A percentile compares a stretch with the other conserved stretches of the same genome.
Conservation (phyloP, 2,888 invertebrate genomes). For the Noctua comes region DNA sequence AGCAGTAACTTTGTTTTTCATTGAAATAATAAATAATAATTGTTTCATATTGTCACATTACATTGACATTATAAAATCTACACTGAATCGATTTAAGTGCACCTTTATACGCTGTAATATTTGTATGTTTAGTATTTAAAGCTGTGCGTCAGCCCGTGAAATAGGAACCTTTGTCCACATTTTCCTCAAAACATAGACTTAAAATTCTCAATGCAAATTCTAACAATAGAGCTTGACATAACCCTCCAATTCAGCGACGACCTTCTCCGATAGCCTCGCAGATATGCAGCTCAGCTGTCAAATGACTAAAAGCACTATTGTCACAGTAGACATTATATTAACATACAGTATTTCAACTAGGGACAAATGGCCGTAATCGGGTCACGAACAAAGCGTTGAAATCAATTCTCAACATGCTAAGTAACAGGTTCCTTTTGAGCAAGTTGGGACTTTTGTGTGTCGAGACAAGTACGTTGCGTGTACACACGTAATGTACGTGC, state of each 20-base stretch:
- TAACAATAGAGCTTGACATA: neutral
- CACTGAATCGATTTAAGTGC: no score
- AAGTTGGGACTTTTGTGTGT: neutral
- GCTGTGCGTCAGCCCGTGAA: constrained; percentile 10
- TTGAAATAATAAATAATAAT: no score
- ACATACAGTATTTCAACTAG: neutral
- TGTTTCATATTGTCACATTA: neutral
- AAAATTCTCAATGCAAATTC: neutral
- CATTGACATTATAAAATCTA: neutral
- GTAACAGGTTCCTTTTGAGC: neutral
- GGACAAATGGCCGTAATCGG: neutral
- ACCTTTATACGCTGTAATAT: neutral
- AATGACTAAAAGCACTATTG: constrained; percentile 16
- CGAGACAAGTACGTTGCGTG: neutral
- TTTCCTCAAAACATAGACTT: constrained; percentile 7
- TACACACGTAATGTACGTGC: no score
- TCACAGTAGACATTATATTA: neutral
- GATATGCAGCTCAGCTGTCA: constrained; percentile 22
- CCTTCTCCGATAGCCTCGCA: constrained; percentile 7
- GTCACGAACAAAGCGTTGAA: neutral
- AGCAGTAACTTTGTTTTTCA: no score
- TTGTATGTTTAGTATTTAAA: constrained; percentile 1
- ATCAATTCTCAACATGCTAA: neutral
- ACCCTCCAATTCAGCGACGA: constrained; percentile 20
- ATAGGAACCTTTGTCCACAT: neutral